Evolutionary conservation across 2,888 invertebrate species (phyloP), one percentile per base, ranked within the genome.

Genomic region (Nemoura dubitans): DNA sequence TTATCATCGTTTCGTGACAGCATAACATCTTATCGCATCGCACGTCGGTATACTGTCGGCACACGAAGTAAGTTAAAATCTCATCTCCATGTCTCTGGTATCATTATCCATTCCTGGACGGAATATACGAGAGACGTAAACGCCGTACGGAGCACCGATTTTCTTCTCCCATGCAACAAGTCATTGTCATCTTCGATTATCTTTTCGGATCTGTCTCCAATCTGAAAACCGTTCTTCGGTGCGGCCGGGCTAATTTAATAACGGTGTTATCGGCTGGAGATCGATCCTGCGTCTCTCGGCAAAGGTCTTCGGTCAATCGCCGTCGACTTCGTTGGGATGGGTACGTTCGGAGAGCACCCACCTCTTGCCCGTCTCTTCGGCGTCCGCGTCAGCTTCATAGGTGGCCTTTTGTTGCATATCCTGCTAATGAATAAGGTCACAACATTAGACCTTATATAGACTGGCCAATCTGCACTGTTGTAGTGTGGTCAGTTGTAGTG

Each of bases 401-500:
- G 81, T 81, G 81, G 81, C 16, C 81, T 30, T 29, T 81, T 81
- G 81, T 30, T 81, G 81, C 21, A 14, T 2, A 14, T n/a, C 81
- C 29, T 28, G 30, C 30, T 81, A 81, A 81, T 81, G 28, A 81
- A 29, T 30, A 81, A 81, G 81, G 81, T 81, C 81, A 81, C 5
- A 78, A 78, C 59, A 78, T 78, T 28, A 78, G 26, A 78, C 78
- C 78, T 78, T 78, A 78, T 78, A 78, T 59, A 59, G 59, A 21
- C 59, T 59, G 59, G 2, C 59, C 59, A 59, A 59, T 59, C 59
- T 59, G 59, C 59, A 59, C 59, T 59, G 16, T 36, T 21, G 59
- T n/a, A n/a, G 26, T 26, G 26, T n/a, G 25, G 28, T 25, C 26
- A 28, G 78, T 2, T 78, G 2, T 26, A 10, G 78, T 26, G 28